phyloP scores from a whole-genome alignment of 2,888 invertebrate species.

The Drosophila helvetica region DNA sequence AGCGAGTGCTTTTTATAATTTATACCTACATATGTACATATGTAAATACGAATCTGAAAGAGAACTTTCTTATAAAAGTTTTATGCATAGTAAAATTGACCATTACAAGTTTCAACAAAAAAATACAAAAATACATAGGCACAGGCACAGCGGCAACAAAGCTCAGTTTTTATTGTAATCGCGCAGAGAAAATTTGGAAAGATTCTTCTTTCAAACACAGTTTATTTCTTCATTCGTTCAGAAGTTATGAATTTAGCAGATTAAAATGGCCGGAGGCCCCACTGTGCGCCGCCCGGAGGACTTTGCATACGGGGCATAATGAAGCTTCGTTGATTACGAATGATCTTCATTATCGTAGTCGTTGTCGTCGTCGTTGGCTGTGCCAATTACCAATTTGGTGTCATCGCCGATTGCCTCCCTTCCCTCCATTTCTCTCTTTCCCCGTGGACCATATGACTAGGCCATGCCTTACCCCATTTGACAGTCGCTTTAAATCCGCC shows the following conservation, averaged over 20 bases:
- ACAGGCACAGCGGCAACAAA: too few species aligned
- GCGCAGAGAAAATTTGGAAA: too few species aligned
- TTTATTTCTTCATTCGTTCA: too few species aligned
- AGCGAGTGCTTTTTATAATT: too few species aligned
- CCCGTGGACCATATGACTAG: slow-evolving; percentile 46
- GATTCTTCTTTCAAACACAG: too few species aligned
- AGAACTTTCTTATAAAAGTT: background rate
- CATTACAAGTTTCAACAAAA: too few species aligned
- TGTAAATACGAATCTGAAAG: background rate
- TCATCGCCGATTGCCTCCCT: slow-evolving; percentile 21
- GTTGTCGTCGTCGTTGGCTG: slow-evolving; percentile 24
- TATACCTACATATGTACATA: too few species aligned
- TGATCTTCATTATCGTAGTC: slow-evolving; percentile 40
- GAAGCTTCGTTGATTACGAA: slow-evolving; percentile 24
- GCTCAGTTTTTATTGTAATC: too few species aligned
- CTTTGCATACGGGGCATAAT: slow-evolving; percentile 32
- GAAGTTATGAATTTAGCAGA: too few species aligned
- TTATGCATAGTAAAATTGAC: too few species aligned
- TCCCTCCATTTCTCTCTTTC: background rate
- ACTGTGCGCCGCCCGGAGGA: slow-evolving; percentile 18
- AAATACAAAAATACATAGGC: too few species aligned
- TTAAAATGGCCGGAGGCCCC: too few species aligned
- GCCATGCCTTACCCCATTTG: slow-evolving; percentile 32
- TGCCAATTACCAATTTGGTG: slow-evolving; percentile 49
- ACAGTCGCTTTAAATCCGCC: slow-evolving; percentile 44